Evolutionary conservation across 1,140 invertebrate genomes (phyloP).

Genomic region (Drosophila saltans): DNA sequence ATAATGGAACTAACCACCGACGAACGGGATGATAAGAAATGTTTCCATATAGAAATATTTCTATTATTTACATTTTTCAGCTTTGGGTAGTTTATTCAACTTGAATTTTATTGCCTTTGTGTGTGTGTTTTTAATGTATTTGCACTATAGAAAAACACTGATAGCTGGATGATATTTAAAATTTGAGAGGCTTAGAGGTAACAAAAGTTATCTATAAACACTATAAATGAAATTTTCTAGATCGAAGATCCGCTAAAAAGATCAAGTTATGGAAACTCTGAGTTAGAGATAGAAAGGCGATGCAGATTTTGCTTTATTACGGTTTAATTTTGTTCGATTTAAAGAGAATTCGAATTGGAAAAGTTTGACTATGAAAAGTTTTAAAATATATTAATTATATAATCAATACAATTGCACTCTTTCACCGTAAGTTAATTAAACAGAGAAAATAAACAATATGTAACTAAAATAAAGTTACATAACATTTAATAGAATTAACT

Average conservation of each 20-base stretch:
- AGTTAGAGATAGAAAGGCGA: no score
- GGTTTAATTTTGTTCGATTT: no score
- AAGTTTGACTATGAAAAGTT: no score
- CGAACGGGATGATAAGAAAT: not conserved
- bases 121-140: conserved; percentile 13
- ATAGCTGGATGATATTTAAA: not conserved
- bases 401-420: not conserved
- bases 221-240: not conserved
- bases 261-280: no score
- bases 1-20: not conserved
- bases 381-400: not conserved
- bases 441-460: no score
- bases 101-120: conserved; percentile 8
- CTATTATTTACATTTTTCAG: conserved; percentile 5
- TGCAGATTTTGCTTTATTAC: no score
- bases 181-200: not conserved
- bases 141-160: not conserved
- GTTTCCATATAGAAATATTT: not conserved
- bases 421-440: no score
- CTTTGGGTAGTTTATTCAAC: conserved; percentile 5
- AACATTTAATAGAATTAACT: no score
- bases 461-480: no score
- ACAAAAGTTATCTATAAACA: not conserved
- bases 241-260: no score
- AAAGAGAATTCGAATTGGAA: no score